Percentiles rank a stretch among this genome's conserved stretches.
Evolutionary conservation across 1,140 invertebrate genomes (phyloP).

Genomic region (Drosophila pseudoobscura): DNA sequence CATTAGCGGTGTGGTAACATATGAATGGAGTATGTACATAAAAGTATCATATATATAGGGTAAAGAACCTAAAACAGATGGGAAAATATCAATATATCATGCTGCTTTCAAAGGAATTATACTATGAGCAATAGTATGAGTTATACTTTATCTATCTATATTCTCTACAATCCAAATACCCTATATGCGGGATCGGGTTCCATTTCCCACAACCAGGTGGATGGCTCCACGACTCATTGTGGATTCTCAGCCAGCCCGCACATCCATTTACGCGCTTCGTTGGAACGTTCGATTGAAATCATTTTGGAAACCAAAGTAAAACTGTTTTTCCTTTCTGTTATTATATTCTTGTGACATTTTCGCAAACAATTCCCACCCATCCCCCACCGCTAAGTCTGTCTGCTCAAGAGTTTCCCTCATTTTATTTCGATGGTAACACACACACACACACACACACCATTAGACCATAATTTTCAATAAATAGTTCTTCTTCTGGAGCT

Average conservation of each 20-base stretch:
- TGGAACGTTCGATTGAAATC: conserved; percentile 41
- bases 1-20: too few species aligned
- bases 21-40: neutral
- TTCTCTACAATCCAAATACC: too few species aligned
- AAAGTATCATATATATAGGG: neutral
- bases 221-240: conserved; percentile 6
- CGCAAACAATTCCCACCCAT: conserved; percentile 30
- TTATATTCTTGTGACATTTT: conserved; percentile 55
- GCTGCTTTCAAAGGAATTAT: too few species aligned
- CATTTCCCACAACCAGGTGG: too few species aligned
- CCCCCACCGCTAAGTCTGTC: neutral
- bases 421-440: conserved; percentile 23
- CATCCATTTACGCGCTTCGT: conserved; percentile 20
- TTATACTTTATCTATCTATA: too few species aligned
- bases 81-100: too few species aligned
- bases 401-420: neutral
- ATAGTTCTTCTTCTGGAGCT: conserved; percentile 51
- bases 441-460: conserved; percentile 31
- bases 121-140: too few species aligned
- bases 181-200: too few species aligned
- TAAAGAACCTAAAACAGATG: too few species aligned
- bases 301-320: conserved; percentile 30
- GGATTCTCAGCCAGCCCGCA: neutral
- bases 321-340: conserved; percentile 45
- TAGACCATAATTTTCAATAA: conserved; percentile 79